phyloP scores from a whole-genome alignment of 2,888 invertebrate species.

The Boloria selene region DNA sequence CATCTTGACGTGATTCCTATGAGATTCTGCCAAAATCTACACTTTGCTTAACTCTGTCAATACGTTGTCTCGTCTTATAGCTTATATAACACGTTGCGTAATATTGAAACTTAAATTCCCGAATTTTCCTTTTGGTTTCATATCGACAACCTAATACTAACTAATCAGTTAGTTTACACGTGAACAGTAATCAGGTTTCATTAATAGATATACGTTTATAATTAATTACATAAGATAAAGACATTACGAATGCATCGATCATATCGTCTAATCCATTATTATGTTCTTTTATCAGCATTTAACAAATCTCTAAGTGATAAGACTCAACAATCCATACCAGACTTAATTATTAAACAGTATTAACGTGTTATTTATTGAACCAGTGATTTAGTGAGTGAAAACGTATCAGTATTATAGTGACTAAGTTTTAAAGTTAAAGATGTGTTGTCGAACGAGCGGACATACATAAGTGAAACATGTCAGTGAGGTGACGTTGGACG shows the following conservation, averaged over 20 bases:
- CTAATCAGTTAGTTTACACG: slow-evolving; percentile 31
- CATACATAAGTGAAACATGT: slow-evolving; percentile 57
- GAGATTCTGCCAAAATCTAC: slow-evolving; percentile 51
- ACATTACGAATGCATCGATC: slow-evolving; percentile 53
- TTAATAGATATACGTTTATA: slow-evolving; percentile 38
- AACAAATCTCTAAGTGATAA: slow-evolving; percentile 39
- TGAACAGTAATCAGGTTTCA: slow-evolving; percentile 37
- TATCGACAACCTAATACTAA: background rate
- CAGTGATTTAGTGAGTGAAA: slow-evolving; percentile 55
- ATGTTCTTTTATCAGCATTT: slow-evolving; percentile 43
- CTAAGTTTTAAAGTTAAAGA: slow-evolving; percentile 43
- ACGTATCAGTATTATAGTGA: slow-evolving; percentile 60
- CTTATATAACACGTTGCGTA: slow-evolving; percentile 43
- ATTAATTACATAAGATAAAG: slow-evolving; percentile 39
- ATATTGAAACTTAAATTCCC: background rate
- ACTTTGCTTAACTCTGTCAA: slow-evolving; percentile 57
- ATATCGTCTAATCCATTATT: slow-evolving; percentile 51
- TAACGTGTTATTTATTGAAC: slow-evolving; percentile 34
- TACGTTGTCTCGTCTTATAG: slow-evolving; percentile 41
- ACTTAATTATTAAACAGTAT: slow-evolving; percentile 47
- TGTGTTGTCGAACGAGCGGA: slow-evolving; percentile 59
- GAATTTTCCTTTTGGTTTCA: slow-evolving; percentile 14
- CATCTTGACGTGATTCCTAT: slow-evolving; percentile 65
- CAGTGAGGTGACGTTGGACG: slow-evolving; percentile 67
- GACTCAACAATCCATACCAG: slow-evolving; percentile 40